These are phyloP conservation scores for Mugil cephalus DNA, from an alignment of 2,113 vertebrate species.

Conservation along the genomic window DNA sequence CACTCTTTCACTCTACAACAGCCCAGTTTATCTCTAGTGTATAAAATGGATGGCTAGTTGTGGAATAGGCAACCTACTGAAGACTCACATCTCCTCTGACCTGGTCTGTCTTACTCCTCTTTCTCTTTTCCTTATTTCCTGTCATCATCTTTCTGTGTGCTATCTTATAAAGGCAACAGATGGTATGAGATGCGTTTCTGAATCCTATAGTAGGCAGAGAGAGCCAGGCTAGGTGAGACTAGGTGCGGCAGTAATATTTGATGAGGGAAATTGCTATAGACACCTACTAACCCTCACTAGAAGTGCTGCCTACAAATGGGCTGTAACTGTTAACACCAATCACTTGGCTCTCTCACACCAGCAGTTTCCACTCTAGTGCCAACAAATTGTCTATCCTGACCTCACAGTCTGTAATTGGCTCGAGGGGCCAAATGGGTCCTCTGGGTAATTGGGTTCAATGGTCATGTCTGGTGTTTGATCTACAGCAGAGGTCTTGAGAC, in stretches of 20 bases:
- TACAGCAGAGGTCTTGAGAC: neutral
- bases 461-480: conserved; percentile 35
- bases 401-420: conserved; percentile 17
- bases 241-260: conserved; percentile 5
- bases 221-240: neutral
- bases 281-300: neutral
- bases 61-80: neutral
- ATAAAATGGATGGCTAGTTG: too few species aligned
- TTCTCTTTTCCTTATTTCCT: neutral
- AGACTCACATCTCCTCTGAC: neutral
- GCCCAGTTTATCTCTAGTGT: too few species aligned
- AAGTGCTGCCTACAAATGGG: neutral
- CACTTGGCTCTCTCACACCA: too few species aligned
- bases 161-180: neutral
- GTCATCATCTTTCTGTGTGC: neutral
- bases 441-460: conserved; percentile 59
- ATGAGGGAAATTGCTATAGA: conserved; percentile 3
- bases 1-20: too few species aligned
- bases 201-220: neutral
- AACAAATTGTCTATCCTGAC: conserved; percentile 19
- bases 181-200: neutral
- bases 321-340: conserved; percentile 12
- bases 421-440: neutral
- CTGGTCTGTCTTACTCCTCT: neutral
- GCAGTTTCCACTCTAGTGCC: conserved; percentile 13